These are phyloP conservation scores for Grus americana DNA, from an alignment of 2,113 vertebrate genomes.

Conservation along the genomic window DNA sequence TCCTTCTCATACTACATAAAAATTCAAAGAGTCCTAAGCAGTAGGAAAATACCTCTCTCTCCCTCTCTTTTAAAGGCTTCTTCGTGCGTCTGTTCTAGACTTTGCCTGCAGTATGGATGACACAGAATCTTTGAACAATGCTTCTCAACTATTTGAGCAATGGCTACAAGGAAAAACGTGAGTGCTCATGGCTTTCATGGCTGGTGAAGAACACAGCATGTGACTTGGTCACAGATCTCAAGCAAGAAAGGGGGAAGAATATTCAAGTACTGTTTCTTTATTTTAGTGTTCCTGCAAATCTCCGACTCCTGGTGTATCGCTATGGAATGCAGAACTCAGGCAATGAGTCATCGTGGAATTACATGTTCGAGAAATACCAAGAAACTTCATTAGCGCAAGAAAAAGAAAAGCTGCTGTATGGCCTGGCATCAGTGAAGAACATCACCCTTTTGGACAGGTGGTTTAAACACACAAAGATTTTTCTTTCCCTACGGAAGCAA, in stretches of 20 bases:
- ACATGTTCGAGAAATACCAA: constrained; percentile 84
- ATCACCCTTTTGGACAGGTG: constrained; percentile 83
- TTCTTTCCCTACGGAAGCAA: neutral
- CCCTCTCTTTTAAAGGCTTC: constrained; percentile 76
- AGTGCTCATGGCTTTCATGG: neutral
- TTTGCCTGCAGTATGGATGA: constrained; percentile 88
- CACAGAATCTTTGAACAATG: constrained; percentile 59
- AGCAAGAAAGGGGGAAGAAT: neutral
- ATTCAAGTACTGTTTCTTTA: neutral
- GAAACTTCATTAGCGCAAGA: constrained; percentile 87
- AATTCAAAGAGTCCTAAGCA: neutral
- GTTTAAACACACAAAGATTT: neutral
- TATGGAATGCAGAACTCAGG: constrained; percentile 91
- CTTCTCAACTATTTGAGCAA: constrained; percentile 75
- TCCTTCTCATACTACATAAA: neutral
- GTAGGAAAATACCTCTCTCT: neutral
- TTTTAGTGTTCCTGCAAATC: constrained; percentile 83
- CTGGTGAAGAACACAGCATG: neutral
- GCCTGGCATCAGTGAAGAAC: constrained; percentile 86
- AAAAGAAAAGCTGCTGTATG: constrained; percentile 94
- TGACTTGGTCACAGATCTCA: neutral
- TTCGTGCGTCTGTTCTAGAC: constrained; percentile 82
- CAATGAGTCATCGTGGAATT: constrained; percentile 79
- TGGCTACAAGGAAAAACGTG: constrained; percentile 78
- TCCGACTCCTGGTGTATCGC: constrained; percentile 89